Conservation (phyloP, 2,888 invertebrate species). For the Drosophila affinis region DNA sequence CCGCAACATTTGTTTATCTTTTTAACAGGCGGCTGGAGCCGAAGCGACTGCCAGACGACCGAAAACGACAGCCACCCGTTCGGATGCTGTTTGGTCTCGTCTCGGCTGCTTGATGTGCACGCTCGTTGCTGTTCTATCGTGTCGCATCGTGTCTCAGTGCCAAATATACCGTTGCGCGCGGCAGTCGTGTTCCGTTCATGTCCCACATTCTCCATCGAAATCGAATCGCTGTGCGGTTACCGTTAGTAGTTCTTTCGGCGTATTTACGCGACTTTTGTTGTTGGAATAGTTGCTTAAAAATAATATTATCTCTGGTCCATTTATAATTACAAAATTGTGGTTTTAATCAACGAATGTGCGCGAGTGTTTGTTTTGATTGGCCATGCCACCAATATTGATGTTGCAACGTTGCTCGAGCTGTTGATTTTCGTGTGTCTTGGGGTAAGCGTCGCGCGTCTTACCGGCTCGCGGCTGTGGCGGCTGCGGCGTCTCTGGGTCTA, state of each 20-base stretch:
- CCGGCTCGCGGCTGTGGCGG: not conserved
- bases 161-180: constrained; percentile 61
- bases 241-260: not conserved
- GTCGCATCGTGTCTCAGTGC: constrained; percentile 55
- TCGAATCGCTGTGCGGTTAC: not conserved
- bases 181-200: constrained; percentile 31
- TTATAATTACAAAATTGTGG: constrained; percentile 44
- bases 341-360: constrained; percentile 42
- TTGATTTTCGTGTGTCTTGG: not conserved
- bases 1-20: constrained; percentile 64
- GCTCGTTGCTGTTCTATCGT: constrained; percentile 1
- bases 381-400: constrained; percentile 1
- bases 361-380: constrained; percentile 33
- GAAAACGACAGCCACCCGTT: not conserved
- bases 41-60: constrained; percentile 11
- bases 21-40: constrained; percentile 41
- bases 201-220: not conserved
- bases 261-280: constrained; percentile 22
- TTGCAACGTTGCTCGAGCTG: not conserved
- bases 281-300: constrained; percentile 23
- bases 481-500: constrained; percentile 57
- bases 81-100: constrained; percentile 26
- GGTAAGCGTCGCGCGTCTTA: constrained; percentile 7
- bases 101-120: not conserved
- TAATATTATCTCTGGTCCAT: constrained; percentile 55